These are phyloP conservation scores for Calliopsis andreniformis DNA, from an alignment of 1,140 invertebrate genomes.

Conservation along the genomic window DNA sequence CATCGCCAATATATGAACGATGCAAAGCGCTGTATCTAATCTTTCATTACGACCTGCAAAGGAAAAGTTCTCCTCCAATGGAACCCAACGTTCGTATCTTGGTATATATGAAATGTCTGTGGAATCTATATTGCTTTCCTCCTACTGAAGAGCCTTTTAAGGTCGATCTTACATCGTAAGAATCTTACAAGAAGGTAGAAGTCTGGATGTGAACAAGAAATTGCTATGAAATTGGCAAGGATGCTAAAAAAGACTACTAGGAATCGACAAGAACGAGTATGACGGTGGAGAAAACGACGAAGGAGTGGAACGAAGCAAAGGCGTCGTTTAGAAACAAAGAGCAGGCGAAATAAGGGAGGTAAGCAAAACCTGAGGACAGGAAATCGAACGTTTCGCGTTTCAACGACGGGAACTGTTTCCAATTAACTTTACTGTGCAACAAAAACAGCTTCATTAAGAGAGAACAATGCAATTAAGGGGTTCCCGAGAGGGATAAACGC, in stretches of 20 bases:
- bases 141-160: no score
- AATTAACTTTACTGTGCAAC: slow-evolving; percentile 61
- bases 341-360: neutral
- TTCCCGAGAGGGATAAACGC: slow-evolving; percentile 53
- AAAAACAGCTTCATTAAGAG: slow-evolving; percentile 64
- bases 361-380: slow-evolving; percentile 19
- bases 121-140: neutral
- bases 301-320: neutral
- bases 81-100: no score
- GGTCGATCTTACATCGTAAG: neutral
- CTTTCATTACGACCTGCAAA: neutral
- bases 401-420: slow-evolving; percentile 33
- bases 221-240: neutral
- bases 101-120: no score
- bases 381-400: slow-evolving; percentile 55
- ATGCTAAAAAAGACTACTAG: neutral
- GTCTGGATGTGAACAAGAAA: neutral
- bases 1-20: no score
- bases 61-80: neutral
- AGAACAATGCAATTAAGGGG: slow-evolving; percentile 62
- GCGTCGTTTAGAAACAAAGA: slow-evolving; percentile 17
- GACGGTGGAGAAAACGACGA: neutral
- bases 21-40: neutral
- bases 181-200: neutral
- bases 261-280: neutral